These are phyloP conservation scores for Eriosoma lanigerum DNA, from an alignment of 1,140 invertebrate species.

Conservation along the genomic window DNA sequence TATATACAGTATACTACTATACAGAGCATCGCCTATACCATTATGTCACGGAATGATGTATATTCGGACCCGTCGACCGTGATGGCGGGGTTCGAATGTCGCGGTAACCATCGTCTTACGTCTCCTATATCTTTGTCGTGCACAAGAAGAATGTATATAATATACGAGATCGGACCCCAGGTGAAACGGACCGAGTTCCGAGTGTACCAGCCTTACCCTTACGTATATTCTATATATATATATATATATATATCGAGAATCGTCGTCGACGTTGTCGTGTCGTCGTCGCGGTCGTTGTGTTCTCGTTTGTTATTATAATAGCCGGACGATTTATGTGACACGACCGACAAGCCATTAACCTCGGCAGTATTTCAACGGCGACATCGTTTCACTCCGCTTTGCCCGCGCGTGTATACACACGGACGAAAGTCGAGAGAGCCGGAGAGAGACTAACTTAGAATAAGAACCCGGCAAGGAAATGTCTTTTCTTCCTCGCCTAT, in stretches of 20 bases:
- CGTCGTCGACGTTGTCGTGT: background rate
- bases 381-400: background rate
- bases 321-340: conserved; percentile 35
- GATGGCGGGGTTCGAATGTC: no score
- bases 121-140: no score
- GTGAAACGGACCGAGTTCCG: background rate
- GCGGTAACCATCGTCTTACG: background rate
- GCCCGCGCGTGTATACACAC: no score
- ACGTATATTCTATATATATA: background rate
- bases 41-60: no score
- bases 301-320: conserved; percentile 38
- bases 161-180: background rate
- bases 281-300: background rate
- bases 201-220: background rate
- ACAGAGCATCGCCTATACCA: no score
- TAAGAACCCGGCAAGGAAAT: no score
- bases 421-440: no score
- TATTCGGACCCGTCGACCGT: no score
- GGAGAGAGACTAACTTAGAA: no score
- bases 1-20: no score
- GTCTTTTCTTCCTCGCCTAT: no score
- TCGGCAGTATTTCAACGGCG: conserved; percentile 4
- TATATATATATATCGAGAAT: background rate
- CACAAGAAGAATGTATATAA: background rate
- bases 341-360: conserved; percentile 24